Evolutionary conservation across 2,113 vertebrate genomes (phyloP).

Genomic region (Tupaia chinensis): DNA sequence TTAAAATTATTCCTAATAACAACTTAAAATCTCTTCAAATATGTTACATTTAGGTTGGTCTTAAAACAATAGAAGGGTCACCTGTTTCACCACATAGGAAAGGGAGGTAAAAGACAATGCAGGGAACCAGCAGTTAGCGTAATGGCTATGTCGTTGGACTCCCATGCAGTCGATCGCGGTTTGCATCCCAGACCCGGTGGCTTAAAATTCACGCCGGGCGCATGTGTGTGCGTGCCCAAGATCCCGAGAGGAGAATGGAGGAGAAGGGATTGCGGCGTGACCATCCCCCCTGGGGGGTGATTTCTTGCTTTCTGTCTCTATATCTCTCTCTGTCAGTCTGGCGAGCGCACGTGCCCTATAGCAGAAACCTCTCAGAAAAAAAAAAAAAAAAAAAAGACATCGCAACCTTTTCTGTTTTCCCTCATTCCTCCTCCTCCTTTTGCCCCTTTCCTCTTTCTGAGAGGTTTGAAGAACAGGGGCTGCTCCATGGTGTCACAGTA

Average conservation of each 20-base stretch:
- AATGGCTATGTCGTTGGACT: too few relatives aligned
- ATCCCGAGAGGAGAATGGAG: too few relatives aligned
- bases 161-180: too few relatives aligned
- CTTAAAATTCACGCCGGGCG: too few relatives aligned
- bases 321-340: background rate
- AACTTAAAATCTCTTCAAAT: conserved; percentile 39
- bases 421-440: background rate
- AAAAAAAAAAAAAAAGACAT: too few relatives aligned
- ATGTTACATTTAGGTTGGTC: conserved; percentile 5
- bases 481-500: too few relatives aligned
- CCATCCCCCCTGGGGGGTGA: too few relatives aligned
- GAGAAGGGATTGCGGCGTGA: too few relatives aligned
- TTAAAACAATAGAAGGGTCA: conserved; percentile 9
- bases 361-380: too few relatives aligned
- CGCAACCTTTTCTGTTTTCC: background rate
- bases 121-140: background rate
- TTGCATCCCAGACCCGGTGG: too few relatives aligned
- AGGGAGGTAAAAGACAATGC: background rate
- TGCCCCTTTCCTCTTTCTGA: conserved; percentile 7
- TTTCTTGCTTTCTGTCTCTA: background rate
- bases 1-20: conserved; percentile 13
- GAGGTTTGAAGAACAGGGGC: background rate
- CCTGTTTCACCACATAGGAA: background rate
- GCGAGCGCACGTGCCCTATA: too few relatives aligned
- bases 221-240: too few relatives aligned